These are phyloP conservation scores for Drosophila melanosoma DNA, from an alignment of 2,888 invertebrate species.

Conservation along the genomic window DNA sequence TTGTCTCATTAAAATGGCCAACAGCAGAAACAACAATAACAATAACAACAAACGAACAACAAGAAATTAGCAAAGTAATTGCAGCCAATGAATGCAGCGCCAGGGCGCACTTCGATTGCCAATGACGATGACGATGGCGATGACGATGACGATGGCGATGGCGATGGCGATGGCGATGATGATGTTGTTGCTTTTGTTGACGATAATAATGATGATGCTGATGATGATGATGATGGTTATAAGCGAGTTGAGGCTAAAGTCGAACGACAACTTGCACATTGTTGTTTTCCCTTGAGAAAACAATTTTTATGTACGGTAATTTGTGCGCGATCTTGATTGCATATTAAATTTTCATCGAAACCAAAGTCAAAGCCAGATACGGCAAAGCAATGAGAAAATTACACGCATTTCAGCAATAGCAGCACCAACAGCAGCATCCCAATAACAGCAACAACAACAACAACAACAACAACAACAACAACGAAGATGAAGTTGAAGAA, in stretches of 20 bases:
- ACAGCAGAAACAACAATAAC: slow-evolving; percentile 9
- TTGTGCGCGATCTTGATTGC: slow-evolving; percentile 81
- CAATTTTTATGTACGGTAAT: slow-evolving; percentile 76
- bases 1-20: slow-evolving; percentile 27
- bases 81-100: slow-evolving; percentile 47
- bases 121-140: slow-evolving; percentile 31
- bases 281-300: slow-evolving; percentile 80
- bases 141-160: slow-evolving; percentile 25
- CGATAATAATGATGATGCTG: slow-evolving; percentile 13
- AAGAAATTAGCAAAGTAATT: slow-evolving; percentile 63
- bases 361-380: slow-evolving; percentile 59
- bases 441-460: slow-evolving; percentile 45
- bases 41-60: slow-evolving; percentile 19
- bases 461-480: slow-evolving; percentile 24
- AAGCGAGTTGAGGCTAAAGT: slow-evolving; percentile 39
- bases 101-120: slow-evolving; percentile 42
- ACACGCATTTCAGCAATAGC: slow-evolving; percentile 71
- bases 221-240: slow-evolving; percentile 29
- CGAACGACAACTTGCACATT: slow-evolving; percentile 70
- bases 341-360: slow-evolving; percentile 76
- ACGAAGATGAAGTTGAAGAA: slow-evolving; percentile 1
- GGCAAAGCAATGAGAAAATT: slow-evolving; percentile 74
- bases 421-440: slow-evolving; percentile 42
- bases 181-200: slow-evolving; percentile 21
- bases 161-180: slow-evolving; percentile 27